Evolutionary conservation across 2,888 invertebrate species (phyloP), one percentile per base, ranked within the genome.

Genomic region (Meloe dianella): DNA sequence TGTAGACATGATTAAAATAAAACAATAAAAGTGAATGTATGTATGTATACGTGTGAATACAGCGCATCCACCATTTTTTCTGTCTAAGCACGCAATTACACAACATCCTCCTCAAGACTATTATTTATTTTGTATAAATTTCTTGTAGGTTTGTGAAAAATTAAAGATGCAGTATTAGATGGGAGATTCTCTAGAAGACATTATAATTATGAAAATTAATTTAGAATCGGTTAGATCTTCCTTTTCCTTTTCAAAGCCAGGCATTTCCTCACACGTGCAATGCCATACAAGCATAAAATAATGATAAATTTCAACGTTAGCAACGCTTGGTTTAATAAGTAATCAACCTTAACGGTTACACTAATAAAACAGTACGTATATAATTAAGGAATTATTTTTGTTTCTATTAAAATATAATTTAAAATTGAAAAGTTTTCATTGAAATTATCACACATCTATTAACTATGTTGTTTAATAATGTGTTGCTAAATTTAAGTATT

Each of bases 401-500:
- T 38, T 17, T 8, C 1, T 4, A 47, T 47, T 47, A 20, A 35
- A 35, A 20, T 47, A 10, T 8, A 47, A 47, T 47, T 20, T 3
- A 41, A 6, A 47, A 47, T 10, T 20, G 2, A 47, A 47, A 2
- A 20, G 20, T 20, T 47, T 20, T 47, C 20, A 12, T 20, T 47
- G 6, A 20, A 47, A 47, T 47, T 1, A 22, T 20, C 20, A 20
- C 47, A 20, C 2, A 41, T 41, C 38, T 41, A 41, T 41, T n/a
- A n/a, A 27, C 4, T 41, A 47, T 47, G 7, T 47, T 47, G 10
- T 65, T 62, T 62, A 67, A 67, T 67, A 64, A 64, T 57, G 67
- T 64, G 61, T 67, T 67, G 59, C 54, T 54, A 41, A 58, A 27
- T 64, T 64, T 61, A 67, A 67, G 61, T 67, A 67, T 58, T 61